These are phyloP conservation scores for Sebastes aleutianus DNA, from an alignment of 2,797 vertebrate genomes.

Conservation along the genomic window DNA sequence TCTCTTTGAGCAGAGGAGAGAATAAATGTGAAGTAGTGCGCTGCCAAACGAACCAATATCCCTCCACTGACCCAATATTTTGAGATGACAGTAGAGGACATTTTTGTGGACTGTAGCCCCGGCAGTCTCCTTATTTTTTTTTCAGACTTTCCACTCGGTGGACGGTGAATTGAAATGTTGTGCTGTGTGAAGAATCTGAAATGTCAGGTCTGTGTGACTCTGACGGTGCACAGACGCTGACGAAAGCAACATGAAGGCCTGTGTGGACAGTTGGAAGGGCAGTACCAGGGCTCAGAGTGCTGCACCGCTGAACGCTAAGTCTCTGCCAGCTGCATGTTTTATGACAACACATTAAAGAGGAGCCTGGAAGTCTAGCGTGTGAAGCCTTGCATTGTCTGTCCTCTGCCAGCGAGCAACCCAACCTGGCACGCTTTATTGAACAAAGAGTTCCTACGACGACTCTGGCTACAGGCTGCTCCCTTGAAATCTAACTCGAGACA, in stretches of 20 bases:
- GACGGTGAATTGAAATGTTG: conserved; percentile 33
- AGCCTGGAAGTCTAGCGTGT: conserved; percentile 74
- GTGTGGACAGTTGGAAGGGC: conserved; percentile 55
- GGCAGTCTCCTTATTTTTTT: conserved; percentile 19
- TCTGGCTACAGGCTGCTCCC: conserved; percentile 50
- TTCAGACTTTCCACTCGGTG: conserved; percentile 45
- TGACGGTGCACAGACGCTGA: conserved; percentile 52
- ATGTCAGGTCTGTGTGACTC: conserved; percentile 55
- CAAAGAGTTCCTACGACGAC: conserved; percentile 63
- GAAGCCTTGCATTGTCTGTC: conserved; percentile 67
- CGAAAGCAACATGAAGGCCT: conserved; percentile 20
- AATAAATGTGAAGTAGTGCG: conserved; percentile 38
- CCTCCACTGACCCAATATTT: conserved; percentile 29
- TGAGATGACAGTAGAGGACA: conserved; percentile 47
- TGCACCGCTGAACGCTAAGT: conserved; percentile 48
- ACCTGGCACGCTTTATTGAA: conserved; percentile 66
- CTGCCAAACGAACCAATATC: conserved; percentile 40
- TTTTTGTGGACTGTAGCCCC: conserved; percentile 17
- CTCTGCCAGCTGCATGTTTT: conserved; percentile 79
- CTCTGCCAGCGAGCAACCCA: conserved; percentile 66
- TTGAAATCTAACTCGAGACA: conserved; percentile 58
- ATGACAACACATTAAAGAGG: conserved; percentile 82
- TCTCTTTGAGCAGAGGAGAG: conserved; percentile 32
- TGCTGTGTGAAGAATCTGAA: conserved; percentile 34
- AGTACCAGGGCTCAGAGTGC: conserved; percentile 35